Evolutionary conservation across 2,113 vertebrate species (phyloP).

Genomic region (Orcinus orca): DNA sequence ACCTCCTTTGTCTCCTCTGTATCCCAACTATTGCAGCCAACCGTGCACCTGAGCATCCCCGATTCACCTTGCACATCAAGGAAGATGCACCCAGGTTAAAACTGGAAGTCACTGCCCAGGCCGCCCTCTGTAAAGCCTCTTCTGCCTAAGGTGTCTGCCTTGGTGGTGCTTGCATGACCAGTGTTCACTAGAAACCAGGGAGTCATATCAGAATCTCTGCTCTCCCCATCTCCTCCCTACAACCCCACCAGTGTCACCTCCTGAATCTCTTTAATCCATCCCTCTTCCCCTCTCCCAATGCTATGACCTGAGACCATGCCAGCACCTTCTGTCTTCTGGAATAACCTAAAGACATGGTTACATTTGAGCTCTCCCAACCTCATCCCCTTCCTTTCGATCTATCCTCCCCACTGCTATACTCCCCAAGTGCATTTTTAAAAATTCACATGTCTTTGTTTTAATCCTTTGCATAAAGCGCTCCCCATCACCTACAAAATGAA

Average conservation of each 20-base stretch:
- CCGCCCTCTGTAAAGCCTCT: not conserved
- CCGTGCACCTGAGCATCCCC: too few species aligned
- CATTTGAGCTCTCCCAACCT: not conserved
- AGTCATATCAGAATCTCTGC: not conserved
- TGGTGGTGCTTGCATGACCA: accelerated
- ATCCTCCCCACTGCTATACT: not conserved
- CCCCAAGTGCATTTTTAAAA: not conserved
- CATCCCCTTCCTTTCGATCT: not conserved
- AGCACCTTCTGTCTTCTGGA: not conserved
- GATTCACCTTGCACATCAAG: not conserved
- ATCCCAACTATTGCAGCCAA: not conserved
- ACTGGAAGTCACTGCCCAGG: not conserved
- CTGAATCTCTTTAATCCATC: not conserved
- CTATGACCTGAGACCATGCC: not conserved
- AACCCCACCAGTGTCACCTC: too few species aligned
- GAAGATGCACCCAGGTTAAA: not conserved
- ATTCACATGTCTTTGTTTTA: not conserved
- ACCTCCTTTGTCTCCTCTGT: not conserved
- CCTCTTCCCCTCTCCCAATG: not conserved
- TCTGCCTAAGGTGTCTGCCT: not conserved
- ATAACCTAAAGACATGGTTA: not conserved
- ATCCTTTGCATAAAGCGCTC: not conserved
- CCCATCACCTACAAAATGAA: too few species aligned
- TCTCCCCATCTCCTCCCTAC: not conserved
- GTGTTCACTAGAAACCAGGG: not conserved